Conservation (phyloP, 2,113 vertebrate genomes). For the Collichthys lucidus region DNA sequence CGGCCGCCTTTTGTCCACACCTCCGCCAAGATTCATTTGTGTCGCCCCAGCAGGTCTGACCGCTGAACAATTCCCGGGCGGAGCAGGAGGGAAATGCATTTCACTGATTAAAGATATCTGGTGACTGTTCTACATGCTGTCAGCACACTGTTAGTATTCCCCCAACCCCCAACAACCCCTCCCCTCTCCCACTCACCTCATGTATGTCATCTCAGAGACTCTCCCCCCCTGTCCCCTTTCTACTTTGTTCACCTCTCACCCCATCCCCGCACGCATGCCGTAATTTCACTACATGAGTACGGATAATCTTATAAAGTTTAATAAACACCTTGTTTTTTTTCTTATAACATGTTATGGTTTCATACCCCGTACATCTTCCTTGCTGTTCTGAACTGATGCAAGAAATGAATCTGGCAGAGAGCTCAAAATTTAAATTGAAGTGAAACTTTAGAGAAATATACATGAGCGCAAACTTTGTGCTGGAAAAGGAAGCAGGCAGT, state of each 20-base stretch:
- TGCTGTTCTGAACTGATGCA: not conserved
- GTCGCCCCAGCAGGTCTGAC: slow-evolving; percentile 83
- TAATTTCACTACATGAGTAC: not conserved
- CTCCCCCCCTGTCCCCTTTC: slow-evolving; percentile 11
- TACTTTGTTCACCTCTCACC: slow-evolving; percentile 33
- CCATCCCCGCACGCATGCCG: not conserved
- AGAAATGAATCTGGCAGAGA: not conserved
- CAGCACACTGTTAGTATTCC: slow-evolving; percentile 76
- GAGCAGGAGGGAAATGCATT: slow-evolving; percentile 81
- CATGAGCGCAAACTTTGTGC: not conserved
- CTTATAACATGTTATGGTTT: not conserved
- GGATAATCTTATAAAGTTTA: slow-evolving; percentile 12
- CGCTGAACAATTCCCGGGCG: slow-evolving; percentile 79
- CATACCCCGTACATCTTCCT: not conserved
- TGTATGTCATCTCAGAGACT: slow-evolving; percentile 37
- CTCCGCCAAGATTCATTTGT: slow-evolving; percentile 85
- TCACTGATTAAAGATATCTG: slow-evolving; percentile 86
- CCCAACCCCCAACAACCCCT: slow-evolving; percentile 43
- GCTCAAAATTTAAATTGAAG: not conserved
- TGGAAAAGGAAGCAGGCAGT: slow-evolving; percentile 18
- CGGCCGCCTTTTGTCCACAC: slow-evolving; percentile 84
- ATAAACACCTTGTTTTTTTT: not conserved
- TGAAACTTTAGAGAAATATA: not conserved
- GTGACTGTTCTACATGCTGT: slow-evolving; percentile 82
- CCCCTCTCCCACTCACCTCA: slow-evolving; percentile 41